Percentiles rank a stretch among this genome's conserved stretches.
Evolutionary conservation across 2,797 vertebrate genomes (phyloP).

Genomic region (Danio albolineatus): DNA sequence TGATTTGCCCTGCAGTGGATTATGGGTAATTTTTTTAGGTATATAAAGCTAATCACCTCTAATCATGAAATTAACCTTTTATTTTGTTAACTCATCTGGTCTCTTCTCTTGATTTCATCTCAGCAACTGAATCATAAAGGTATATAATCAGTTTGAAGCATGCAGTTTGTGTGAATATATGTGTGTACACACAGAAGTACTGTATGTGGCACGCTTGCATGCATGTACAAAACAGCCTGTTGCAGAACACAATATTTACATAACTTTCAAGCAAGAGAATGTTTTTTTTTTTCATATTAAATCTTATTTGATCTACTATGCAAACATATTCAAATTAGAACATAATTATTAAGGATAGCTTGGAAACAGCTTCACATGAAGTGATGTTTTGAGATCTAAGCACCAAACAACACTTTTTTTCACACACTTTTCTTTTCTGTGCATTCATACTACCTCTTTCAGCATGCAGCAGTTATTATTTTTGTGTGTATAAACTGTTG

Average conservation of each 20-base stretch:
- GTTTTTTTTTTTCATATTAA: background rate
- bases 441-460: background rate
- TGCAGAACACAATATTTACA: background rate
- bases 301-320: background rate
- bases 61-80: slow-evolving; percentile 55
- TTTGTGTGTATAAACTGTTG: background rate
- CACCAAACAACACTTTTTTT: background rate
- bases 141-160: slow-evolving; percentile 77
- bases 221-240: slow-evolving; percentile 59
- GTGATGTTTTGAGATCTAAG: slow-evolving; percentile 19
- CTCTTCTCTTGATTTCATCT: slow-evolving; percentile 76
- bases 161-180: slow-evolving; percentile 62
- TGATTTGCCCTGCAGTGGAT: background rate
- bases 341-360: background rate
- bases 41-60: slow-evolving; percentile 4
- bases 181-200: slow-evolving; percentile 17
- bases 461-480: background rate
- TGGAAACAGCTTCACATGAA: slow-evolving; percentile 1
- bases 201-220: slow-evolving; percentile 50
- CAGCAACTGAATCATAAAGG: slow-evolving; percentile 80
- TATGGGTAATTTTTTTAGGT: background rate
- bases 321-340: background rate
- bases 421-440: slow-evolving; percentile 24
- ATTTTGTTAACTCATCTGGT: slow-evolving; percentile 74
- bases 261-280: background rate